Evolutionary conservation across 2,888 invertebrate genomes (phyloP).

Genomic region (Diplolepis rosae): DNA sequence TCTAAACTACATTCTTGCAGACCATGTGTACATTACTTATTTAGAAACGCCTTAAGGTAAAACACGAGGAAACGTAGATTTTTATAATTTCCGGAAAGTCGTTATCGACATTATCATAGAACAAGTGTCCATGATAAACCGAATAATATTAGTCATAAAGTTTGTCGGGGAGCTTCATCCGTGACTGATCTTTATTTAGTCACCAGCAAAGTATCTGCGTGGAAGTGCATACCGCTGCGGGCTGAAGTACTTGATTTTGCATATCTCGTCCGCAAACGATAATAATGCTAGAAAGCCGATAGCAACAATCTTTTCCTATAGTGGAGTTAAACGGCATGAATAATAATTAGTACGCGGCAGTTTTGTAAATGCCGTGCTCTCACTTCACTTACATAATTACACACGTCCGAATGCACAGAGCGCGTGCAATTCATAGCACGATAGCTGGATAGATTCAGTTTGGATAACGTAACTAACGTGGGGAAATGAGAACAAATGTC

Average conservation of each 20-base stretch:
- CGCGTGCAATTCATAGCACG: neutral
- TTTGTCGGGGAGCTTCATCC: conserved; percentile 17
- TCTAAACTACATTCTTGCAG: neutral
- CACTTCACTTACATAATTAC: conserved; percentile 29
- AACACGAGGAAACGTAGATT: neutral
- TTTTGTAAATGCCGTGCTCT: conserved; percentile 25
- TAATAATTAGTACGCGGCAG: conserved; percentile 25
- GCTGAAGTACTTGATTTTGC: conserved; percentile 30
- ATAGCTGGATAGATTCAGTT: conserved; percentile 13
- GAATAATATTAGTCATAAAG: conserved; percentile 26
- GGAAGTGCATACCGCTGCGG: conserved; percentile 1
- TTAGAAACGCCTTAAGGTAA: conserved; percentile 1
- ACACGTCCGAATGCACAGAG: conserved; percentile 7
- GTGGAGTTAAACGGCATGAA: conserved; percentile 22
- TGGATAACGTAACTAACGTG: conserved; percentile 17
- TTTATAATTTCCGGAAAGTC: conserved; percentile 12
- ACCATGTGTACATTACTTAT: neutral
- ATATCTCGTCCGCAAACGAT: conserved; percentile 20
- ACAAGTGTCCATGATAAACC: neutral
- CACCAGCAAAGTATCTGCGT: conserved; percentile 1
- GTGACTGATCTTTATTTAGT: conserved; percentile 29
- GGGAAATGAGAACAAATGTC: neutral
- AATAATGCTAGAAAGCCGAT: conserved; percentile 31
- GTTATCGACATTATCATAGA: conserved; percentile 10
- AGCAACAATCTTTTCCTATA: conserved; percentile 26